phyloP scores from a whole-genome alignment of 2,797 vertebrate species.

The Sparus aurata region DNA sequence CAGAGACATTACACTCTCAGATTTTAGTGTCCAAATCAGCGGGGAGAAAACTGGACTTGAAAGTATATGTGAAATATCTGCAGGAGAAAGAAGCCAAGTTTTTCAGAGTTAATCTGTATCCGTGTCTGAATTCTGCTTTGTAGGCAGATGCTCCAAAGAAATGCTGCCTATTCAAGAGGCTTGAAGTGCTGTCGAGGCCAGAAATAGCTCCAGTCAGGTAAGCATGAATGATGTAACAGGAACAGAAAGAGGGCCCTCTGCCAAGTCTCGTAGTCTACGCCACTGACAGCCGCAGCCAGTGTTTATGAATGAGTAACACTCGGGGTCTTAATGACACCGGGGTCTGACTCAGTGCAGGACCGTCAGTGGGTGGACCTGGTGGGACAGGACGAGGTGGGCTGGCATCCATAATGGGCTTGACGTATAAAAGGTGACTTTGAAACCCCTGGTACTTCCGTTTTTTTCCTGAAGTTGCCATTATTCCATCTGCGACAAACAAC shows the following conservation, averaged over 20 bases:
- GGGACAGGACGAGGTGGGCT: conserved; percentile 30
- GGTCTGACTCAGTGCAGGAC: conserved; percentile 64
- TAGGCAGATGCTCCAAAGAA: conserved; percentile 68
- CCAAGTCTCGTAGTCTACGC: conserved; percentile 78
- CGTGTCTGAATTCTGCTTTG: conserved; percentile 66
- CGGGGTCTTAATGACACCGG: conserved; percentile 65
- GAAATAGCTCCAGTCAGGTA: conserved; percentile 82
- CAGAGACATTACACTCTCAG: conserved; percentile 33
- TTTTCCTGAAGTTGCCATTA: background rate
- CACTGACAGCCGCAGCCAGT: conserved; percentile 68
- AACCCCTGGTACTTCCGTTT: conserved; percentile 20
- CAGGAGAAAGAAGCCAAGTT: conserved; percentile 50
- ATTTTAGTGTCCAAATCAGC: conserved; percentile 50
- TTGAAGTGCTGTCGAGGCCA: conserved; percentile 70
- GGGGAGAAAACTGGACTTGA: conserved; percentile 37
- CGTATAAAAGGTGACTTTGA: conserved; percentile 58
- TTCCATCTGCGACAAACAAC: background rate
- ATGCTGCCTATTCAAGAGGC: conserved; percentile 69
- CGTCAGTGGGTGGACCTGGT: conserved; percentile 52
- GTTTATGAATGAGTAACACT: conserved; percentile 81
- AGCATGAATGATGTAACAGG: conserved; percentile 81
- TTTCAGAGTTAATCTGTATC: conserved; percentile 56
- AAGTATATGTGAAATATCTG: conserved; percentile 32
- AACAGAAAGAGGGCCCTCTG: conserved; percentile 68
- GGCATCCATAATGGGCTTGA: conserved; percentile 41